Conservation (phyloP, 2,797 vertebrate genomes). For the Anguilla marmorata region DNA sequence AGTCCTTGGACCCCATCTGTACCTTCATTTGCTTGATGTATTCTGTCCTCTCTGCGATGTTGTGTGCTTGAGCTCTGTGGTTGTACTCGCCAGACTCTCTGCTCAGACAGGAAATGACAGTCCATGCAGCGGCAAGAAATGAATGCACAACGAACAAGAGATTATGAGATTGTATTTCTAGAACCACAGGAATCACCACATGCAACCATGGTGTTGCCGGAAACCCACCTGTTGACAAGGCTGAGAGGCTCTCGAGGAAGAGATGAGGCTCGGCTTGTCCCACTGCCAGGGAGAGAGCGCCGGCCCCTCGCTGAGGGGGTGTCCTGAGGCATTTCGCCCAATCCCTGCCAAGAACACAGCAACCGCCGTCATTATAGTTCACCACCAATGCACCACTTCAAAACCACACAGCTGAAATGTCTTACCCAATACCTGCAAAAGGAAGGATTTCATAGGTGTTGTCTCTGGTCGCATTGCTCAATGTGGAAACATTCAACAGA, state of each 20-base stretch:
- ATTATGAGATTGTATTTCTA: neutral
- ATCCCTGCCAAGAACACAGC: constrained; percentile 70
- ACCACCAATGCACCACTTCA: neutral
- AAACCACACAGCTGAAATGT: neutral
- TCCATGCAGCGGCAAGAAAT: neutral
- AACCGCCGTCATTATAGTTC: neutral
- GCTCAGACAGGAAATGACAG: neutral
- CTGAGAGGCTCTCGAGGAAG: constrained; percentile 77
- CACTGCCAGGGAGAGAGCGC: constrained; percentile 77
- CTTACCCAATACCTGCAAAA: neutral
- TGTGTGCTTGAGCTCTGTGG: constrained; percentile 71
- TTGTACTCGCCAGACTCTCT: constrained; percentile 69
- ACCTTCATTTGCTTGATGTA: constrained; percentile 76
- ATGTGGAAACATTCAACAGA: neutral
- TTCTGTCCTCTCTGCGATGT: constrained; percentile 79
- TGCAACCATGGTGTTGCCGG: neutral
- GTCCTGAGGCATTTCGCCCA: constrained; percentile 85
- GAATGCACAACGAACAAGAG: neutral
- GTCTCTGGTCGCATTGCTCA: constrained; percentile 16
- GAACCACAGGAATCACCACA: neutral
- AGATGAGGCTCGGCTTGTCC: constrained; percentile 78
- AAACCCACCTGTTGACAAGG: constrained; percentile 73
- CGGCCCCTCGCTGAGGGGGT: constrained; percentile 83
- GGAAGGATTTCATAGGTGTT: neutral
- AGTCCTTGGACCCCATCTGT: constrained; percentile 83